Percentiles rank a stretch among this genome's conserved stretches.
phyloP scores from a whole-genome alignment of 2,888 invertebrate genomes.

The Nephrocerus scutellatus region DNA sequence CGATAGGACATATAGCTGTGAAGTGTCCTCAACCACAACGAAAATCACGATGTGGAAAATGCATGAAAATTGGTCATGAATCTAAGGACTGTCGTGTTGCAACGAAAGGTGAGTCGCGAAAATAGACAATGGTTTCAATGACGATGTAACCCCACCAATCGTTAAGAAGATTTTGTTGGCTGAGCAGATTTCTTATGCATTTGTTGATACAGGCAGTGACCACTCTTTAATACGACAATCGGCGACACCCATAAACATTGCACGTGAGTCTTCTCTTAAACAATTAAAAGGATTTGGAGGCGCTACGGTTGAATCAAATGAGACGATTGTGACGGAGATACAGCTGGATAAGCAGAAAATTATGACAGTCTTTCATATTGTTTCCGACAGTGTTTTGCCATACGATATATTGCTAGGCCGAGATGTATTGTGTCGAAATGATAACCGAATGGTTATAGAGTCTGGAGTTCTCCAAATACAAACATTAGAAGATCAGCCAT shows the following conservation, averaged over 20 bases:
- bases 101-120: too few relatives aligned
- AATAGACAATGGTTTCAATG: too few relatives aligned
- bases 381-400: conserved; percentile 14
- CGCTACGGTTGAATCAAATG: conserved; percentile 9
- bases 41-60: too few relatives aligned
- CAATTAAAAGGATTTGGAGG: conserved; percentile 19
- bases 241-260: neutral
- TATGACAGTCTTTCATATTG: conserved; percentile 7
- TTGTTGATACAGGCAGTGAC: conserved; percentile 16
- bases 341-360: conserved; percentile 8
- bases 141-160: conserved; percentile 1
- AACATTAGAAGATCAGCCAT: neutral
- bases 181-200: conserved; percentile 6
- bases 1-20: too few relatives aligned
- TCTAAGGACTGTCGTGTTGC: too few relatives aligned
- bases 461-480: conserved; percentile 17
- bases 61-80: too few relatives aligned
- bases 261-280: conserved; percentile 1
- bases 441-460: conserved; percentile 12
- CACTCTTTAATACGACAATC: conserved; percentile 10
- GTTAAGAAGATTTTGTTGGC: conserved; percentile 5
- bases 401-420: conserved; percentile 14
- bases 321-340: conserved; percentile 7
- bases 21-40: too few relatives aligned
- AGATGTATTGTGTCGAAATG: conserved; percentile 15